Conservation (phyloP, 2,797 vertebrate genomes). For the Vespertilio murinus region DNA sequence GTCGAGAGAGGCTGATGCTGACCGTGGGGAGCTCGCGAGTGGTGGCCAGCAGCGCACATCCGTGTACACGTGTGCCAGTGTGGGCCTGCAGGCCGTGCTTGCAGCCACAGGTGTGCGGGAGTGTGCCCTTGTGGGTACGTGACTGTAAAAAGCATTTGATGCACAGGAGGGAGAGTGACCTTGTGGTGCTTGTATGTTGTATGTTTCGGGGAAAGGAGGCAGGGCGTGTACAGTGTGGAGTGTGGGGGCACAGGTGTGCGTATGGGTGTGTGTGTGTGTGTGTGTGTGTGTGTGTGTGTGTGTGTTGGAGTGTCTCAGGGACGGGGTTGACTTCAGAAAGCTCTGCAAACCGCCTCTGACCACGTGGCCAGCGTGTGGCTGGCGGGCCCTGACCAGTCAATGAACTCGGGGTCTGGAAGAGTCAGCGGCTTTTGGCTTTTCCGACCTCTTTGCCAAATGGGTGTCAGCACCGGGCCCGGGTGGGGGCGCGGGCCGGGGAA, state of each 20-base stretch:
- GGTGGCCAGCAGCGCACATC: neutral
- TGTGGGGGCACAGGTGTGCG: neutral
- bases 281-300: neutral
- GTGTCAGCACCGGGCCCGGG: conserved; percentile 38
- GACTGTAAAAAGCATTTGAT: neutral
- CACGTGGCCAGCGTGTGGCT: neutral
- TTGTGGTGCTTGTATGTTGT: neutral
- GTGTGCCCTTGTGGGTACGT: neutral
- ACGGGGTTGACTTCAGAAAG: neutral
- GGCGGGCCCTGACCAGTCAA: conserved; percentile 59
- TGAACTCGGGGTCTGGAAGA: conserved; percentile 75
- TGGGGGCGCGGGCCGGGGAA: neutral
- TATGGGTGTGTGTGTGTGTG: neutral
- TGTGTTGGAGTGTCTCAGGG: neutral
- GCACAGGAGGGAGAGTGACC: neutral
- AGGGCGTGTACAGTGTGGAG: neutral
- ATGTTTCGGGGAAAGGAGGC: neutral
- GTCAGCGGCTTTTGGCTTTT: conserved; percentile 61
- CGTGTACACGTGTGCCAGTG: neutral
- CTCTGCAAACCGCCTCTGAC: neutral
- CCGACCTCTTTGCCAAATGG: conserved; percentile 66
- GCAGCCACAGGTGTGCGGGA: neutral
- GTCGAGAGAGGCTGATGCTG: neutral
- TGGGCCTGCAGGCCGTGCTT: neutral
- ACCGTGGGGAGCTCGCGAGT: neutral